These are phyloP conservation scores for Eudemis profundana DNA, from an alignment of 2,888 invertebrate species.

Conservation along the genomic window DNA sequence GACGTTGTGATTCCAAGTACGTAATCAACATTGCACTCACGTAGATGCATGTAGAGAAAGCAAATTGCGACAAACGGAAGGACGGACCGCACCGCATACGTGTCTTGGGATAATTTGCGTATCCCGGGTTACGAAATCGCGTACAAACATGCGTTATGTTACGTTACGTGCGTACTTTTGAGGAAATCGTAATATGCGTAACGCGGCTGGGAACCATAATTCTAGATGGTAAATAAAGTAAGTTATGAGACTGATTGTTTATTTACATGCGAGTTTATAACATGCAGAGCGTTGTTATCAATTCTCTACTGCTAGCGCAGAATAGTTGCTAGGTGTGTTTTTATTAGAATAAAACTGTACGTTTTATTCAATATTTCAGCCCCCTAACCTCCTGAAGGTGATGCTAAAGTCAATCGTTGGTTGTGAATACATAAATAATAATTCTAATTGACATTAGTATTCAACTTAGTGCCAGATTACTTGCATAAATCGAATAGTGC, in stretches of 20 bases:
- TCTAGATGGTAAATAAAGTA: constrained; percentile 17
- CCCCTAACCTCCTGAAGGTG: too few relatives aligned
- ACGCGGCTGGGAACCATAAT: constrained; percentile 25
- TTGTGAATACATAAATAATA: too few relatives aligned
- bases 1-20: not conserved
- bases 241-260: constrained; percentile 3
- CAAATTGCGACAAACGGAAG: constrained; percentile 68
- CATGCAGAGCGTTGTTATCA: too few relatives aligned
- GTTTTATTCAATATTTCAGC: too few relatives aligned
- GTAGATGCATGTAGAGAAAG: constrained; percentile 79
- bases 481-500: too few relatives aligned
- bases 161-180: constrained; percentile 23
- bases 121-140: constrained; percentile 60
- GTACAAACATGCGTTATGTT: constrained; percentile 21
- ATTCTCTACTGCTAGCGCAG: too few relatives aligned
- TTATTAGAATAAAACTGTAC: too few relatives aligned
- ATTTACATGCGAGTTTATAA: too few relatives aligned
- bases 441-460: too few relatives aligned
- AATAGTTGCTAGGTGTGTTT: too few relatives aligned
- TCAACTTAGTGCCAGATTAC: too few relatives aligned
- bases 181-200: constrained; percentile 35
- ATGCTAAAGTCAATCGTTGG: too few relatives aligned
- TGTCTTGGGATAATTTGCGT: constrained; percentile 65
- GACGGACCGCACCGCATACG: constrained; percentile 65
- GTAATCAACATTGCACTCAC: constrained; percentile 67